Conservation (phyloP, 2,113 vertebrate genomes). For the Rostratula benghalensis region DNA sequence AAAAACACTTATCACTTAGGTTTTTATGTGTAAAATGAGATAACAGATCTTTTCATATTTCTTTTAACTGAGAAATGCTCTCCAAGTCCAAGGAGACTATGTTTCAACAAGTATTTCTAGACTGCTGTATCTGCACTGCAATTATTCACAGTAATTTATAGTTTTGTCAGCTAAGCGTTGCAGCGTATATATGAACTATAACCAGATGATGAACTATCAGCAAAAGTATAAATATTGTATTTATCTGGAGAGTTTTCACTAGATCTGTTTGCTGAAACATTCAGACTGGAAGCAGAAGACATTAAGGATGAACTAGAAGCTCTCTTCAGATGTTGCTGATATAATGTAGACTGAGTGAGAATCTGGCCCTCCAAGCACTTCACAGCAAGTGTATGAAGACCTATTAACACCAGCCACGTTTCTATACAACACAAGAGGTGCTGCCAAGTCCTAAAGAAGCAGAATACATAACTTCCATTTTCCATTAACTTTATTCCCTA, state of each 20-base stretch:
- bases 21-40: constrained; percentile 21
- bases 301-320: neutral
- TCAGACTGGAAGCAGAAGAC: neutral
- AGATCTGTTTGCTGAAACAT: neutral
- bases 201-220: neutral
- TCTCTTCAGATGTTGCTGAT: neutral
- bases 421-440: neutral
- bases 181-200: neutral
- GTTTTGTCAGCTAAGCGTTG: neutral
- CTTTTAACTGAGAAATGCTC: neutral
- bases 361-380: neutral
- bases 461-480: neutral
- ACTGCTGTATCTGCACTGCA: neutral
- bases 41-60: neutral
- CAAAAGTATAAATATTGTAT: neutral
- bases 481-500: neutral
- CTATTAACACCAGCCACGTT: neutral
- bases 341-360: neutral
- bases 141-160: constrained; percentile 6
- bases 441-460: neutral
- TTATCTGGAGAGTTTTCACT: neutral
- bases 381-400: neutral
- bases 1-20: neutral
- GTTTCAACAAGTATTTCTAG: neutral
- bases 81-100: neutral